Percentiles rank a stretch among this genome's conserved stretches.
Conservation (phyloP, 2,113 vertebrate genomes). For the Ailuropoda melanoleuca region DNA sequence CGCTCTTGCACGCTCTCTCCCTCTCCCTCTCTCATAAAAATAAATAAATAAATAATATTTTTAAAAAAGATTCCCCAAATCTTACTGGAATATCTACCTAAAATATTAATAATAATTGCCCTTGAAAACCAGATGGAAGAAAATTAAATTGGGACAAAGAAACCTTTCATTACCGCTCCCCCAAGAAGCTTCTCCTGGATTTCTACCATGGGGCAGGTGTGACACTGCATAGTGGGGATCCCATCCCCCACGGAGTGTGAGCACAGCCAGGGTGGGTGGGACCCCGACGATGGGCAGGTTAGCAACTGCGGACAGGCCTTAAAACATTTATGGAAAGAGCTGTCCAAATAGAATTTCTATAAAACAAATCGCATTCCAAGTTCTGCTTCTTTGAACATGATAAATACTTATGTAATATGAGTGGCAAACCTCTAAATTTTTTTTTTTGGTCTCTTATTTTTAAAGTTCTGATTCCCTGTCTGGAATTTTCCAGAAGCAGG, state of each 20-base stretch:
- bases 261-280: accelerated
- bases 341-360: background rate
- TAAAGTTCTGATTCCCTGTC: background rate
- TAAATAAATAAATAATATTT: too few species aligned
- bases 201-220: too few species aligned
- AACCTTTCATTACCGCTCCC: background rate
- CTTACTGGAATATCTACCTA: background rate
- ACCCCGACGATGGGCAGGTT: background rate
- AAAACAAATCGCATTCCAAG: background rate
- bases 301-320: too few species aligned
- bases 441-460: background rate
- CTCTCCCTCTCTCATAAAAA: too few species aligned
- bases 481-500: background rate
- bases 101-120: background rate
- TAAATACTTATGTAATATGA: background rate
- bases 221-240: background rate
- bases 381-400: background rate
- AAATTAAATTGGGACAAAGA: background rate
- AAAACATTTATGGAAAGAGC: background rate
- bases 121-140: background rate
- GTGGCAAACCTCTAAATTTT: background rate
- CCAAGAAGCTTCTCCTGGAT: background rate
- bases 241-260: background rate
- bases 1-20: too few species aligned
- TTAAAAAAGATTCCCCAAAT: background rate